phyloP scores from a whole-genome alignment of 2,888 invertebrate genomes.

The Suillia variegata region DNA sequence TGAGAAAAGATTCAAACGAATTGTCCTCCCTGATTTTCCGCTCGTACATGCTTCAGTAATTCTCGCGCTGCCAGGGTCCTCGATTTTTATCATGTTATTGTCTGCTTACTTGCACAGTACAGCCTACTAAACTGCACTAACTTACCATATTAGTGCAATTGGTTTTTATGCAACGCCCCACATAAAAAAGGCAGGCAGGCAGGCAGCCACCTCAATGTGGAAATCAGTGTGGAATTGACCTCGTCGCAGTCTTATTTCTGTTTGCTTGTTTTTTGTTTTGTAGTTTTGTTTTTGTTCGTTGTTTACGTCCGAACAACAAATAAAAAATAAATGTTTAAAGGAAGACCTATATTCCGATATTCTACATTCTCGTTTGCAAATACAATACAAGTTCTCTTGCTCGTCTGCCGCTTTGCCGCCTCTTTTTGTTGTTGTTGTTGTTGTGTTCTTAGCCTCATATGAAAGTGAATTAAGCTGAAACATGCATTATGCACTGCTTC shows the following conservation, averaged over 20 bases:
- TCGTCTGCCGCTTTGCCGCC: neutral
- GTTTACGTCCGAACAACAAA: neutral
- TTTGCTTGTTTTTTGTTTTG: conserved; percentile 4
- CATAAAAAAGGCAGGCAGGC: conserved; percentile 15
- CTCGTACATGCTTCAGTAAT: conserved; percentile 25
- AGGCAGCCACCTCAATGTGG: conserved; percentile 6
- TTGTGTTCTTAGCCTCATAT: neutral
- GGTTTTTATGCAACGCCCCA: conserved; percentile 4
- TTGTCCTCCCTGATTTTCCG: no score
- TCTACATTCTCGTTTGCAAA: neutral
- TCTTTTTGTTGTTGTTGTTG: conserved; percentile 2
- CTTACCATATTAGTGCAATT: neutral
- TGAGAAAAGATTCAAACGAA: no score
- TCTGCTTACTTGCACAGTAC: neutral
- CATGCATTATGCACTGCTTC: no score
- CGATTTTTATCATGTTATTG: conserved; percentile 21
- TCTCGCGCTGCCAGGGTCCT: conserved; percentile 18
- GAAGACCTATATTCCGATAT: conserved; percentile 1
- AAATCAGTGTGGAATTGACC: conserved; percentile 27
- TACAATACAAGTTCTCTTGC: neutral
- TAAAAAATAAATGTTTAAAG: neutral
- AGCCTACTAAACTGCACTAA: neutral
- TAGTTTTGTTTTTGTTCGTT: neutral
- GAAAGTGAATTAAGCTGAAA: conserved; percentile 7
- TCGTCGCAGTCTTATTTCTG: conserved; percentile 8